Evolutionary conservation across 2,888 invertebrate species (phyloP).

Genomic region (Crocallis elinguaria): DNA sequence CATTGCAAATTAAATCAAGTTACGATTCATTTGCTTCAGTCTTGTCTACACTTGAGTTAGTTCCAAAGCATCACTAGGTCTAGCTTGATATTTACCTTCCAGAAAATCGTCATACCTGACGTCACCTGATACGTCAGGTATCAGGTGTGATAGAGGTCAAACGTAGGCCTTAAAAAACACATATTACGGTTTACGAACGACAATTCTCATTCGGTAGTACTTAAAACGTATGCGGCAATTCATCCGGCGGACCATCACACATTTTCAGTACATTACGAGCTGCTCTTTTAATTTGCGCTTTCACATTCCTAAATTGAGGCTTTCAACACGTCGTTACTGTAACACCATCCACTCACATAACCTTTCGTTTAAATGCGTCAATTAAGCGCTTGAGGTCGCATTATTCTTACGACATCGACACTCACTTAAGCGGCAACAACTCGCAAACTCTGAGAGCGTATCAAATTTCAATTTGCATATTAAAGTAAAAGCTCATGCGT

Average conservation of each 20-base stretch:
- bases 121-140: no score
- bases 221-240: slow-evolving; percentile 13
- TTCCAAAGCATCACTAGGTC: no score
- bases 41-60: no score
- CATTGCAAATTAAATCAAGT: no score
- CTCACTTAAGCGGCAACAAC: slow-evolving; percentile 51
- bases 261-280: slow-evolving; percentile 20
- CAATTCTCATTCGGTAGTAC: neutral
- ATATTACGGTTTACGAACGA: neutral
- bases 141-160: no score
- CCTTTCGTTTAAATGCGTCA: slow-evolving; percentile 40
- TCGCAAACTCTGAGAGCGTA: slow-evolving; percentile 61
- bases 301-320: slow-evolving; percentile 32
- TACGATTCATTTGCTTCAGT: no score
- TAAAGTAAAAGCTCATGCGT: slow-evolving; percentile 69
- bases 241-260: slow-evolving; percentile 8
- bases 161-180: neutral
- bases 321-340: slow-evolving; percentile 32
- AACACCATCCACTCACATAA: slow-evolving; percentile 34
- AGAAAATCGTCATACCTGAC: no score
- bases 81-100: no score
- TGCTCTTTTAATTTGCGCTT: slow-evolving; percentile 28
- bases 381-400: slow-evolving; percentile 44
- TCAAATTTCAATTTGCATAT: slow-evolving; percentile 76
- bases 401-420: slow-evolving; percentile 48